phyloP scores from a whole-genome alignment of 2,113 vertebrate species.

The Lagenorhynchus albirostris region DNA sequence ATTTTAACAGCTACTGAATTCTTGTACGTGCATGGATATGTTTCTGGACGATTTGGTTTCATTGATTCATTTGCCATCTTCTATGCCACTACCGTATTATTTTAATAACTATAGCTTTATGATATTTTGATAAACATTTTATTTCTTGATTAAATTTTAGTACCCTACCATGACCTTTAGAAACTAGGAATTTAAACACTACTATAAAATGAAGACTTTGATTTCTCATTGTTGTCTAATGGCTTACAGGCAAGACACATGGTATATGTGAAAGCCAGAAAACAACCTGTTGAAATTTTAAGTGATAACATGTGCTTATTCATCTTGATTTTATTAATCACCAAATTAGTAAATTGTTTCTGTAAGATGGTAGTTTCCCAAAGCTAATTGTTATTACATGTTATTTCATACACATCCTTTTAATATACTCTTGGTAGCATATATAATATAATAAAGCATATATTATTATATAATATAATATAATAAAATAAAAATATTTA shows the following conservation, averaged over 20 bases:
- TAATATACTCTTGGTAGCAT: not conserved
- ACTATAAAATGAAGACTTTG: slow-evolving; percentile 7
- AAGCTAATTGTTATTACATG: not conserved
- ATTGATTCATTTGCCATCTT: not conserved
- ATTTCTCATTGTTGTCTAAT: not conserved
- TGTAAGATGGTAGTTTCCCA: not conserved
- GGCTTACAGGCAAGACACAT: not conserved
- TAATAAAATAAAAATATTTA: too few relatives aligned
- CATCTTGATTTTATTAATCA: slow-evolving; percentile 3
- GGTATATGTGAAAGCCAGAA: not conserved
- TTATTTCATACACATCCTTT: not conserved
- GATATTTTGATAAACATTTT: not conserved
- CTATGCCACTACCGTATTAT: not conserved
- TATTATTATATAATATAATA: too few relatives aligned
- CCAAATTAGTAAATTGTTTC: not conserved
- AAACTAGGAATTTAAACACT: not conserved
- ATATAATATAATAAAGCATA: not conserved
- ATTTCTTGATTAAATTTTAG: slow-evolving; percentile 23
- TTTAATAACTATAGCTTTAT: not conserved
- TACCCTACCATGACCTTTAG: not conserved
- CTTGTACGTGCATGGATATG: not conserved
- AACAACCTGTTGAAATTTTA: not conserved
- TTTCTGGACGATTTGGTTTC: not conserved
- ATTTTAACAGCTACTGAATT: slow-evolving; percentile 24
- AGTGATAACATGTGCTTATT: not conserved